Percentiles rank a stretch among this genome's conserved stretches.
Evolutionary conservation across 2,113 vertebrate species (phyloP).

Genomic region (Indicator maculatus): DNA sequence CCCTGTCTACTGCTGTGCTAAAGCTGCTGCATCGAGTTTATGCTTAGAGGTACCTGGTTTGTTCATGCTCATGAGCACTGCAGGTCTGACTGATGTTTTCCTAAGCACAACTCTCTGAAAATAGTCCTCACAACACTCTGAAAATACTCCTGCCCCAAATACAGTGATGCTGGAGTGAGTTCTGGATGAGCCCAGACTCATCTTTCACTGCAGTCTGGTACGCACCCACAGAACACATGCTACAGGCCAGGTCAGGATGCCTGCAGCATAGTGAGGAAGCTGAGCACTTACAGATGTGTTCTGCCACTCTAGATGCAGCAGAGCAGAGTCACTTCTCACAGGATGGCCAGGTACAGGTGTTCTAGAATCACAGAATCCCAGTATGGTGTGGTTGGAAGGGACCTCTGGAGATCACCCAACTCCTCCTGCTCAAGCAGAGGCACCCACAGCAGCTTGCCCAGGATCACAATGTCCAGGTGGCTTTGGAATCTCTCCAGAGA

Average conservation of each 20-base stretch:
- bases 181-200: background rate
- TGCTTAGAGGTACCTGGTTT: background rate
- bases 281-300: background rate
- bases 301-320: background rate
- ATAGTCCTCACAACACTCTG: background rate
- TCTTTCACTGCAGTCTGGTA: background rate
- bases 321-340: background rate
- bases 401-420: too few relatives aligned
- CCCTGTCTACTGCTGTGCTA: background rate
- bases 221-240: fast-evolving
- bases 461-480: too few relatives aligned
- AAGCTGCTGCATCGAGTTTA: background rate
- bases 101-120: background rate
- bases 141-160: background rate
- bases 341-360: background rate
- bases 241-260: fast-evolving
- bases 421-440: too few relatives aligned
- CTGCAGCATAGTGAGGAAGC: background rate
- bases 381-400: too few relatives aligned
- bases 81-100: background rate
- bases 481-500: too few relatives aligned
- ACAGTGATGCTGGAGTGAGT: background rate
- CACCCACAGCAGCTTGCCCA: too few relatives aligned
- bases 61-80: background rate
- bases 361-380: background rate